These are phyloP conservation scores for Melitaea athalia DNA, from an alignment of 2,888 invertebrate species.

Conservation along the genomic window DNA sequence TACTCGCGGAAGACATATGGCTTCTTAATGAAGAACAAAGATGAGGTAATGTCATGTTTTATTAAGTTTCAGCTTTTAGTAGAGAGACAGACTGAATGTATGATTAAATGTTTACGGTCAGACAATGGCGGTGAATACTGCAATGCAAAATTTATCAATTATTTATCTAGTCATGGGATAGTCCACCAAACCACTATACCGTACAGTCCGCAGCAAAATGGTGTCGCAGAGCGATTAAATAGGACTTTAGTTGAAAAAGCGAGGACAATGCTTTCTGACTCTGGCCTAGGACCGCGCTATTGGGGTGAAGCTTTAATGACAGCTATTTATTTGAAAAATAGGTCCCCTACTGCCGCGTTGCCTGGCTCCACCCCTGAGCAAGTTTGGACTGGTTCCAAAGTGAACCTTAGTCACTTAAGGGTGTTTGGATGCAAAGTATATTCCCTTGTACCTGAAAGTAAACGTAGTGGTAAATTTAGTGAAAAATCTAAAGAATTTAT, in stretches of 20 bases:
- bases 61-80: too few species aligned
- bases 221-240: slow-evolving; percentile 45
- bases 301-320: slow-evolving; percentile 31
- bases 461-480: neutral
- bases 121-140: too few species aligned
- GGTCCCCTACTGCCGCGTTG: slow-evolving; percentile 24
- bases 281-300: slow-evolving; percentile 21
- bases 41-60: too few species aligned
- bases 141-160: too few species aligned
- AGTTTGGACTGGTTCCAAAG: slow-evolving; percentile 24
- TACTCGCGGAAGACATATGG: too few species aligned
- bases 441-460: neutral
- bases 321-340: slow-evolving; percentile 36
- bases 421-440: slow-evolving; percentile 31
- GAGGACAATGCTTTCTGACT: slow-evolving; percentile 21
- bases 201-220: slow-evolving; percentile 49
- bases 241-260: slow-evolving; percentile 35
- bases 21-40: too few species aligned
- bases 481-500: neutral
- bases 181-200: too few species aligned
- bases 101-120: too few species aligned
- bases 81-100: too few species aligned
- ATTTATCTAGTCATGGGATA: too few species aligned
- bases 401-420: slow-evolving; percentile 16
- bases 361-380: slow-evolving; percentile 26